phyloP scores from a whole-genome alignment of 2,888 invertebrate species.

The Archips crataeganus region DNA sequence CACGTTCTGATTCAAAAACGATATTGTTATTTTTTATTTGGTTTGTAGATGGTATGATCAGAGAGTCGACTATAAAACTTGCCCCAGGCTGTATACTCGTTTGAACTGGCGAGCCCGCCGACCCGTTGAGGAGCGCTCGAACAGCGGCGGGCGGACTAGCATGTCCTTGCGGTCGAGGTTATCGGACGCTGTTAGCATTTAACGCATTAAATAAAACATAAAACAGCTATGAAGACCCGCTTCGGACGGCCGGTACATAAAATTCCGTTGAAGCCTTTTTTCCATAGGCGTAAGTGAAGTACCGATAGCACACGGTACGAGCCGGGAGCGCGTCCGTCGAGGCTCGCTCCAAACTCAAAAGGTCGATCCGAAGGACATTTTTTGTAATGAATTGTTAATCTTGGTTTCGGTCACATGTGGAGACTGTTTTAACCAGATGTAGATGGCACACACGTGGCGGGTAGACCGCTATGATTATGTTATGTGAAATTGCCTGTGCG shows the following conservation, averaged over 20 bases:
- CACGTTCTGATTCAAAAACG: background rate
- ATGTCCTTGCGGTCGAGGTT: slow-evolving; percentile 81
- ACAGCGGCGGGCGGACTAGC: slow-evolving; percentile 61
- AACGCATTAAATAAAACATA: slow-evolving; percentile 76
- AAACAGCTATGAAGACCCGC: slow-evolving; percentile 81
- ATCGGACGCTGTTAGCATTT: slow-evolving; percentile 84
- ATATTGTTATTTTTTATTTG: slow-evolving; percentile 8
- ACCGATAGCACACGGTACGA: slow-evolving; percentile 77
- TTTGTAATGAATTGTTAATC: slow-evolving; percentile 70
- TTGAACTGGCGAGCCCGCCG: slow-evolving; percentile 62
- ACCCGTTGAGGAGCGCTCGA: slow-evolving; percentile 40
- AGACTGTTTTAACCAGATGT: slow-evolving; percentile 46
- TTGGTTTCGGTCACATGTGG: slow-evolving; percentile 60
- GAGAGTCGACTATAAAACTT: slow-evolving; percentile 61
- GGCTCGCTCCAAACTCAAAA: slow-evolving; percentile 68
- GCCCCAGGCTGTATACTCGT: slow-evolving; percentile 57
- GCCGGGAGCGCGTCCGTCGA: slow-evolving; percentile 53
- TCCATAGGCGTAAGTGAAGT: slow-evolving; percentile 56
- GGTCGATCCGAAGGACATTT: slow-evolving; percentile 78
- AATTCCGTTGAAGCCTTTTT: slow-evolving; percentile 83
- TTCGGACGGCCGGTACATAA: slow-evolving; percentile 71
- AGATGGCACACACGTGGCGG: slow-evolving; percentile 30
- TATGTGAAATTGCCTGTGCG: slow-evolving; percentile 39
- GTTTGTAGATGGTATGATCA: slow-evolving; percentile 38
- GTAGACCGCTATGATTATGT: slow-evolving; percentile 19